Evolutionary conservation across 2,888 invertebrate genomes (phyloP), one percentile per base, ranked within the genome.

Genomic region (Ennomos fuscantarius): DNA sequence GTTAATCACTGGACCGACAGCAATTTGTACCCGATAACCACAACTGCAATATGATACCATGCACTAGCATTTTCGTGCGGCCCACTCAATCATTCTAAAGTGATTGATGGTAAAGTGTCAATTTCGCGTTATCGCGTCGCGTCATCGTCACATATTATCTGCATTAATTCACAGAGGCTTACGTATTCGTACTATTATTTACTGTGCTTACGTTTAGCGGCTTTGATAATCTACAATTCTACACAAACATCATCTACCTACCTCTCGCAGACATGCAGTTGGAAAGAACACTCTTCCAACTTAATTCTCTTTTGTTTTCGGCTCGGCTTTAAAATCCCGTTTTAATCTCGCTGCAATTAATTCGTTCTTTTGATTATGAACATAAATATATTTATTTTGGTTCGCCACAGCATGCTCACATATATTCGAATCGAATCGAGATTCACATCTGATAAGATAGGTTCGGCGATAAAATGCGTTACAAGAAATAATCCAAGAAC

Each of bases 11-110:
- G 73, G 72, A 70, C 72, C 79, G 86, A 86, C 82, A 81, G 78
- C 85, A 86, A 87, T 89, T 89, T 89, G 88, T 86, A 82, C 73
- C 74, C 77, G 81, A 88, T 87, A 86, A 85, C 88, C 88, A 76
- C 88, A 86, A 85, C 76, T 84, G 87, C 81, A 87, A 86, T 79
- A 75, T 80, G 85, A 89, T 79, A 85, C 85, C 77, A 66, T 68
- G 67, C 45, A 51, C 52, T 46, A 3, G 70, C 74, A 72, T 76
- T 24, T 24, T 75, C 73, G 73, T 74, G 76, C 81, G 72, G 76
- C 81, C 81, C 84, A 85, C 85, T 84, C 86, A 70, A 85, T 84
- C 85, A 71, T 74, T 79, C 71, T 70, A 66, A 63, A 72, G 78
- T 90, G 89, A 89, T 89, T 87, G 88, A 90, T 89, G 82, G 73